These are phyloP conservation scores for Desoria tigrina DNA, from an alignment of 2,888 invertebrate genomes.

Conservation along the genomic window DNA sequence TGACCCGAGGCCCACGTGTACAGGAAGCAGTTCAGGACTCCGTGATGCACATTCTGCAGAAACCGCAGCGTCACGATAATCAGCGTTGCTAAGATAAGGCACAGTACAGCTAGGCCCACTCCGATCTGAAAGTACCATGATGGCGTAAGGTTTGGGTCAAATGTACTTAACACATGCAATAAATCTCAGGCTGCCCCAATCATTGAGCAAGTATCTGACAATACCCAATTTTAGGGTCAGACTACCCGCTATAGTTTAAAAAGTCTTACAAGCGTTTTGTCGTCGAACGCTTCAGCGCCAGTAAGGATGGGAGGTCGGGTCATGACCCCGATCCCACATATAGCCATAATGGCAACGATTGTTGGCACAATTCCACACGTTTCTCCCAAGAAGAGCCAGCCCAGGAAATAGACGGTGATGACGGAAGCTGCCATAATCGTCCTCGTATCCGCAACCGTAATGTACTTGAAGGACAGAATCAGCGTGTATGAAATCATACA, in stretches of 20 bases:
- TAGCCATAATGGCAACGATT: conserved; percentile 38
- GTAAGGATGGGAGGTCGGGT: conserved; percentile 43
- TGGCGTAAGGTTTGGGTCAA: no score
- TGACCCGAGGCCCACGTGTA: conserved; percentile 27
- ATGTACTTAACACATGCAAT: neutral
- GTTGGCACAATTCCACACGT: conserved; percentile 41
- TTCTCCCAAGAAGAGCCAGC: conserved; percentile 43
- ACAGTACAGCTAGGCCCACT: conserved; percentile 23
- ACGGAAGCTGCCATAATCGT: conserved; percentile 44
- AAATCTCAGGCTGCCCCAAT: neutral
- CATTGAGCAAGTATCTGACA: neutral
- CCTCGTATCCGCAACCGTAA: conserved; percentile 40
- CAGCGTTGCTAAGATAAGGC: conserved; percentile 26
- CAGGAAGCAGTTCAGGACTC: conserved; percentile 28
- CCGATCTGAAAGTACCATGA: conserved; percentile 29
- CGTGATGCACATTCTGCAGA: conserved; percentile 31
- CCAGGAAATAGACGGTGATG: conserved; percentile 43
- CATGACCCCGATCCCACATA: conserved; percentile 43
- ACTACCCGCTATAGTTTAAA: no score
- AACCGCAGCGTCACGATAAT: conserved; percentile 26
- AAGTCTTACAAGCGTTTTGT: conserved; percentile 34
- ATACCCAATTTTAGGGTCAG: no score
- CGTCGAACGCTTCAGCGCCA: conserved; percentile 36
- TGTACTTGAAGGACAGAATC: conserved; percentile 37
- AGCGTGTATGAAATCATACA: conserved; percentile 36